A percentile compares a stretch with the other conserved stretches of the same genome.
These are phyloP conservation scores for Macquaria ambigua DNA, from an alignment of 2,113 vertebrate species.

Conservation along the genomic window DNA sequence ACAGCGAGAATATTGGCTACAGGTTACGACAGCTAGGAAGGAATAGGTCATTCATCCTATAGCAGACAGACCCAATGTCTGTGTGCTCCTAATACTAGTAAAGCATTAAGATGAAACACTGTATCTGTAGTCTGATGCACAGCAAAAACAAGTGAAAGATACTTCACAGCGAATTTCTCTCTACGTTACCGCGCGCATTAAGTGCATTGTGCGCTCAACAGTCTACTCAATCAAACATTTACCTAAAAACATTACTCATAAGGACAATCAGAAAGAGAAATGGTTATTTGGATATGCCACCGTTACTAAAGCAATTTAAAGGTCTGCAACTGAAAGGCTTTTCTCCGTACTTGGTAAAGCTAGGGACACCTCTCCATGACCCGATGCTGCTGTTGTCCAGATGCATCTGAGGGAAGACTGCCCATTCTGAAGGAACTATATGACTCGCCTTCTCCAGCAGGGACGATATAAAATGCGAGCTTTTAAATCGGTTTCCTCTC, in stretches of 20 bases:
- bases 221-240: constrained; percentile 16
- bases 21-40: not conserved
- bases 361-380: constrained; percentile 79
- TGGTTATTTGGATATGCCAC: constrained; percentile 11
- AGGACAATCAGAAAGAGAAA: constrained; percentile 6
- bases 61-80: constrained; percentile 15
- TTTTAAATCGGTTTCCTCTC: constrained; percentile 85
- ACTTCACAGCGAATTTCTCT: constrained; percentile 33
- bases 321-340: constrained; percentile 20
- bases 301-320: constrained; percentile 34
- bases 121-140: constrained; percentile 11
- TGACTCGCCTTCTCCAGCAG: constrained; percentile 80
- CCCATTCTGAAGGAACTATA: constrained; percentile 82
- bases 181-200: constrained; percentile 42
- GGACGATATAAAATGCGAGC: constrained; percentile 79
- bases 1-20: constrained; percentile 11
- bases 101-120: constrained; percentile 9
- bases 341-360: constrained; percentile 75
- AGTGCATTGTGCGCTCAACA: constrained; percentile 19
- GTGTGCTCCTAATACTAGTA: constrained; percentile 4
- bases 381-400: constrained; percentile 76
- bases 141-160: constrained; percentile 31
- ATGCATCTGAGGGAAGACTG: constrained; percentile 79
- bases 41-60: not conserved
- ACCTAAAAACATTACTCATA: constrained; percentile 15